phyloP scores from a whole-genome alignment of 2,888 invertebrate genomes.

The Nudaria mundana region DNA sequence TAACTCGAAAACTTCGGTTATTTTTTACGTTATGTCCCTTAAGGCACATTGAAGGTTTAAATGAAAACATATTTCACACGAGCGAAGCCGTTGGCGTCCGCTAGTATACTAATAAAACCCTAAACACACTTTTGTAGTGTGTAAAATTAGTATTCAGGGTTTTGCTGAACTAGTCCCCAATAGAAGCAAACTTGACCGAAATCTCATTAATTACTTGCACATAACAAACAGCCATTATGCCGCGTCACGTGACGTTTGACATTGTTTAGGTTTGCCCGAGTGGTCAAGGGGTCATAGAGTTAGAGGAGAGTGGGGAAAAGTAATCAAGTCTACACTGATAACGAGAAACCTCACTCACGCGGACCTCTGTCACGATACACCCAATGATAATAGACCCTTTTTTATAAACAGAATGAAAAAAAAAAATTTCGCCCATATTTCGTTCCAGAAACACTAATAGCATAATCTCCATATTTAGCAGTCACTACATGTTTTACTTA shows the following conservation, averaged over 20 bases:
- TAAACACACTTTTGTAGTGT: too few relatives aligned
- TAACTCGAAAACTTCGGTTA: too few relatives aligned
- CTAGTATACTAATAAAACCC: too few relatives aligned
- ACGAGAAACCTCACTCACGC: constrained; percentile 25
- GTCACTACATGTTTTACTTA: too few relatives aligned
- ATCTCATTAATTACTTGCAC: constrained; percentile 4
- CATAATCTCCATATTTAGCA: too few relatives aligned
- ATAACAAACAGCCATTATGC: not conserved
- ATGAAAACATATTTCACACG: too few relatives aligned
- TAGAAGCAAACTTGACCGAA: constrained; percentile 2
- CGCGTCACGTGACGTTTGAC: not conserved
- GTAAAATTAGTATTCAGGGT: not conserved
- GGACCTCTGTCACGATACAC: constrained; percentile 18
- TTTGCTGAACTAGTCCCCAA: not conserved
- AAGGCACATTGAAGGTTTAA: too few relatives aligned
- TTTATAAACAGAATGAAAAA: too few relatives aligned
- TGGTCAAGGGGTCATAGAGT: not conserved
- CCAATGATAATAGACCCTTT: constrained; percentile 6
- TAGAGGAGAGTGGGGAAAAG: constrained; percentile 4
- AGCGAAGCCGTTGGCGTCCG: too few relatives aligned
- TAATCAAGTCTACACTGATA: constrained; percentile 27
- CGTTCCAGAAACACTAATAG: too few relatives aligned
- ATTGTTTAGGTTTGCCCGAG: not conserved
- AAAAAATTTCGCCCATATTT: too few relatives aligned
- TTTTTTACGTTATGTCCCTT: too few relatives aligned